A percentile compares a stretch with the other conserved stretches of the same genome.
phyloP scores from a whole-genome alignment of 2,888 invertebrate species.

The Dynastes maya region DNA sequence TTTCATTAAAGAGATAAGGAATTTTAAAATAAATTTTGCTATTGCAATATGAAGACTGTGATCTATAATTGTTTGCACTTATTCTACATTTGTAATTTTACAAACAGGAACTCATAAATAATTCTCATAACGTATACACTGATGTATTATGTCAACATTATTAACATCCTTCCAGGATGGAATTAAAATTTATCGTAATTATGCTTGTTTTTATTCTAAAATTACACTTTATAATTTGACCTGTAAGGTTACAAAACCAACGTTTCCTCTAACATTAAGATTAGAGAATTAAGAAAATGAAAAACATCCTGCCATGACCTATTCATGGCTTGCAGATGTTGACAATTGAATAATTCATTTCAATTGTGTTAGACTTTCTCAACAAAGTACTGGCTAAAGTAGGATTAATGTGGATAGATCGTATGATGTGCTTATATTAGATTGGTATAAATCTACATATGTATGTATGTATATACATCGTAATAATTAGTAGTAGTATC shows the following conservation, averaged over 20 bases:
- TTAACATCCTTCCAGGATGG: too few relatives aligned
- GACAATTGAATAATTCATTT: constrained; percentile 34
- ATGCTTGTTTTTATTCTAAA: background rate
- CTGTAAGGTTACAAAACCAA: background rate
- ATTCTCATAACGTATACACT: too few relatives aligned
- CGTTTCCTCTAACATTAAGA: constrained; percentile 2
- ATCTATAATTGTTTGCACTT: too few relatives aligned
- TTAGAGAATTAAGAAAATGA: constrained; percentile 24
- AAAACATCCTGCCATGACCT: constrained; percentile 21
- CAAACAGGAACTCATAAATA: too few relatives aligned
- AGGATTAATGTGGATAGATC: constrained; percentile 15
- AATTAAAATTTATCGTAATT: too few relatives aligned
- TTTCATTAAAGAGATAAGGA: too few relatives aligned
- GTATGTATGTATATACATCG: too few relatives aligned
- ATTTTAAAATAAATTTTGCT: too few relatives aligned
- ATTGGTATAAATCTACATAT: constrained; percentile 19
- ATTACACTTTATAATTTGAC: background rate
- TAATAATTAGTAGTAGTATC: too few relatives aligned
- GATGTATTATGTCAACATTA: too few relatives aligned
- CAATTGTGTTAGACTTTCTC: constrained; percentile 33
- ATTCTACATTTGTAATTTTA: too few relatives aligned
- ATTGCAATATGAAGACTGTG: too few relatives aligned
- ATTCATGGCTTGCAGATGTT: constrained; percentile 11
- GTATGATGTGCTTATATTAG: constrained; percentile 5
- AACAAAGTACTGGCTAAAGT: constrained; percentile 13